phyloP scores from a whole-genome alignment of 2,888 invertebrate species.

The Parnassius glacialis region DNA sequence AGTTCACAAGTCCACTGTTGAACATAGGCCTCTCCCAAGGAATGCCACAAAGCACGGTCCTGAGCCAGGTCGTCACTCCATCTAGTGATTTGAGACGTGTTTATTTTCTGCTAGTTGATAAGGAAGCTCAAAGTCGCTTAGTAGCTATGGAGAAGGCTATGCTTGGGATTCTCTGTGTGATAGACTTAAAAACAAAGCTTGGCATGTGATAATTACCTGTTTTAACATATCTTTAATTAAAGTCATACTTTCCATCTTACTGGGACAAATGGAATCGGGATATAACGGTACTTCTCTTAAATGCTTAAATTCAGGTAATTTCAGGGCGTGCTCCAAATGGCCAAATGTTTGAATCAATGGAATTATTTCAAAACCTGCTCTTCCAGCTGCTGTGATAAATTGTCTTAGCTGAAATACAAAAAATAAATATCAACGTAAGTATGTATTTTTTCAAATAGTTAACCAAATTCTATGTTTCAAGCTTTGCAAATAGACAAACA shows the following conservation, averaged over 20 bases:
- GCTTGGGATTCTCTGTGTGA: too few relatives aligned
- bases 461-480: too few relatives aligned
- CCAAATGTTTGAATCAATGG: conserved; percentile 94
- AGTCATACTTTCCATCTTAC: conserved; percentile 75
- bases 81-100: too few relatives aligned
- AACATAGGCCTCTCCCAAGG: too few relatives aligned
- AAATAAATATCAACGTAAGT: neutral
- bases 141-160: too few relatives aligned
- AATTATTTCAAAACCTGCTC: conserved; percentile 84
- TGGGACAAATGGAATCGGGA: conserved; percentile 86
- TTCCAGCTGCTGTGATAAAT: conserved; percentile 66
- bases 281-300: conserved; percentile 83
- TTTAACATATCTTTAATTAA: conserved; percentile 85
- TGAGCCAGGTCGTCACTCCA: too few relatives aligned
- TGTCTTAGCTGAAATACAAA: conserved; percentile 43
- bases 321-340: conserved; percentile 90
- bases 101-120: too few relatives aligned
- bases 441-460: neutral
- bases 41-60: too few relatives aligned
- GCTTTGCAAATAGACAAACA: too few relatives aligned
- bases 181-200: too few relatives aligned
- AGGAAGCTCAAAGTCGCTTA: too few relatives aligned
- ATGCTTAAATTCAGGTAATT: conserved; percentile 83
- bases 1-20: too few relatives aligned
- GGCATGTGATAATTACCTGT: conserved; percentile 74